Evolutionary conservation across 2,113 vertebrate genomes (phyloP).

Genomic region (Lophura nycthemera): DNA sequence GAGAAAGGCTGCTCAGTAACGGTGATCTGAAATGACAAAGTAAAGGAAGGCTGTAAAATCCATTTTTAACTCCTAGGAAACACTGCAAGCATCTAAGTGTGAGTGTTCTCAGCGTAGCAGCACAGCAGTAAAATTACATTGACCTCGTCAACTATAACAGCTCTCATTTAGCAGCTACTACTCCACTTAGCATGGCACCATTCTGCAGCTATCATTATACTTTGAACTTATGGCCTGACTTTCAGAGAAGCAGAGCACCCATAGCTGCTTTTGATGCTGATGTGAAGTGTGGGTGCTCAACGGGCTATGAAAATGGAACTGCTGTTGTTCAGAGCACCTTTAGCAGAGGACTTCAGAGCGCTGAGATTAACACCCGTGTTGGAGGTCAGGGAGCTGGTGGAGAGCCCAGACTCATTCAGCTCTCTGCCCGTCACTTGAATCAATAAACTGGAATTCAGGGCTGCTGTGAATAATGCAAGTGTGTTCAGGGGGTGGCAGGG

Average conservation of each 20-base stretch:
- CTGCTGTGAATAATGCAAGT: neutral
- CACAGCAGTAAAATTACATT: neutral
- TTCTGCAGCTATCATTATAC: neutral
- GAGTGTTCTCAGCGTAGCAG: neutral
- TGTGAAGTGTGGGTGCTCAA: neutral
- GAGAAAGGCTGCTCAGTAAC: neutral
- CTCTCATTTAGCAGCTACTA: neutral
- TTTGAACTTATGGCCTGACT: neutral
- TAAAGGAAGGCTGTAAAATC: neutral
- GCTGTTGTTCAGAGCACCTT: neutral
- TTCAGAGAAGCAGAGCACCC: neutral
- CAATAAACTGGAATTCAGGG: neutral
- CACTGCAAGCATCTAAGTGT: neutral
- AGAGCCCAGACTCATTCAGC: neutral
- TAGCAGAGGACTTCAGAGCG: neutral
- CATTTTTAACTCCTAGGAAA: conserved; percentile 30
- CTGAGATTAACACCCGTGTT: fast-evolving
- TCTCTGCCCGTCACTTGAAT: neutral
- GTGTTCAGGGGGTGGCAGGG: neutral
- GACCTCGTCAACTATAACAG: neutral
- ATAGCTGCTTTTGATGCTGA: neutral
- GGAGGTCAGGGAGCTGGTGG: neutral
- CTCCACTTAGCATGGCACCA: neutral
- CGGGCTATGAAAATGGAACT: neutral
- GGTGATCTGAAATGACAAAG: neutral